Base-by-base conservation (phyloP, 2,797 vertebrate genomes). In the Philypnodon macrostomus region DNA sequence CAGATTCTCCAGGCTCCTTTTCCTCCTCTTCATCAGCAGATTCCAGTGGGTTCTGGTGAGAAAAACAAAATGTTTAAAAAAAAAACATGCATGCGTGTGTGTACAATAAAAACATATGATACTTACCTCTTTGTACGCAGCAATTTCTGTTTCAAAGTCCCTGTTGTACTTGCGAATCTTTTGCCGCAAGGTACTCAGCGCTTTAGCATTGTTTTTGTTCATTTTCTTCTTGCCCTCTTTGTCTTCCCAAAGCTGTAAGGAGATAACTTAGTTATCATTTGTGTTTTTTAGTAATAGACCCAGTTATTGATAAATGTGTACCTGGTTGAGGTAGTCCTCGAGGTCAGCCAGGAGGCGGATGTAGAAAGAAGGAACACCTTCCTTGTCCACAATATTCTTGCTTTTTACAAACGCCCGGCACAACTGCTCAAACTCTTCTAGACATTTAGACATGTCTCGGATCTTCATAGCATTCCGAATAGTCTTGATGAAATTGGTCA, bases 381-480 rank as follows among this genome's bases (percentile, higher is more conserved):
- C 94, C 70, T 95, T 95, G 79, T 96, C 94, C 56, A 96, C 91
- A 9, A 96, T 95, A 35, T 88, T 93, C 73, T 94, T 94, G 72
- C 94, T 94, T 80, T 97, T 97, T 45, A 91, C 77, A 58, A 92
- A 97, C 0, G 94, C 94, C 77, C 92, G 92, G 70, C 92, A 93
- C 29, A 97, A 68, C 78, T 92, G 90, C 74, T 97, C 94, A 78
- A 97, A 97, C 72, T 97, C 94, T 82, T 97, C 94, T 56, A 97
- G 70, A 79, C 94, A 95, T 69, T 94, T 94, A 45, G 94, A 85
- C 81, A 97, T 93, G 82, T 97, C 94, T 1, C 92, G 87, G 60
- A 97, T 96, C 87, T 97, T 96, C 93, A 97, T 97, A 42, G 94
- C 94, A 63, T 96, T 96, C 16, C 93, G 91, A 62, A 97, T 95